phyloP scores from a whole-genome alignment of 2,888 invertebrate genomes.

The Polymixis lichenea region DNA sequence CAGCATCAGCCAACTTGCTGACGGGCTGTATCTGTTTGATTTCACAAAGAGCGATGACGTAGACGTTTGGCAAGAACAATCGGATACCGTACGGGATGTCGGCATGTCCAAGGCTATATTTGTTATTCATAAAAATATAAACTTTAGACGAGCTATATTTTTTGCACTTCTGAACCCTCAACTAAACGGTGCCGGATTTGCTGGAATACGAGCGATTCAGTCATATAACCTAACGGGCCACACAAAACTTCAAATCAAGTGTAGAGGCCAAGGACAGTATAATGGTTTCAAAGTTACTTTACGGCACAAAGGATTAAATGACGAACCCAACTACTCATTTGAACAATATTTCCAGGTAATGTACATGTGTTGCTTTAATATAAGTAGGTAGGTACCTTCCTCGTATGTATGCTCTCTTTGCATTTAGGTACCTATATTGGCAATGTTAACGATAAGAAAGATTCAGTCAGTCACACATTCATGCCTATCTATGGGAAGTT shows the following conservation, averaged over 20 bases:
- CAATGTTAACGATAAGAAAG: background rate
- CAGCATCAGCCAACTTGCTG: conserved; percentile 71
- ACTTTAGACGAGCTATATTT: conserved; percentile 91
- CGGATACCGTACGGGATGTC: conserved; percentile 91
- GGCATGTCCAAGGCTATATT: conserved; percentile 92
- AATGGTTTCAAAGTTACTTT: conserved; percentile 91
- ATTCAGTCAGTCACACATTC: background rate
- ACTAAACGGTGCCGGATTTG: conserved; percentile 92
- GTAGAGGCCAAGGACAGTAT: conserved; percentile 91
- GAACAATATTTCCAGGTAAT: conserved; percentile 91
- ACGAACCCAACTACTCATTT: conserved; percentile 91
- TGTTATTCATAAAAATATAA: conserved; percentile 90
- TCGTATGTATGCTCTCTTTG: background rate
- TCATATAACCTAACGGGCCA: conserved; percentile 87
- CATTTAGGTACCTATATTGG: background rate
- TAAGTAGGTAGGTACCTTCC: background rate
- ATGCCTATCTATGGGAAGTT: background rate
- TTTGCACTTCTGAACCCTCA: conserved; percentile 92
- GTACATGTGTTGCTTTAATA: background rate
- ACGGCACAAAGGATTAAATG: conserved; percentile 89
- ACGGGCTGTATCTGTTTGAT: conserved; percentile 88
- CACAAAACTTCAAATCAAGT: conserved; percentile 87
- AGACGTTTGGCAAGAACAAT: conserved; percentile 91
- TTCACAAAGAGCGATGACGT: conserved; percentile 89
- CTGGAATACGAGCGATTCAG: conserved; percentile 89